Percentiles rank a stretch among this genome's conserved stretches.
These are phyloP conservation scores for Platycercus adscitus DNA, from an alignment of 2,113 vertebrate genomes.

Conservation along the genomic window DNA sequence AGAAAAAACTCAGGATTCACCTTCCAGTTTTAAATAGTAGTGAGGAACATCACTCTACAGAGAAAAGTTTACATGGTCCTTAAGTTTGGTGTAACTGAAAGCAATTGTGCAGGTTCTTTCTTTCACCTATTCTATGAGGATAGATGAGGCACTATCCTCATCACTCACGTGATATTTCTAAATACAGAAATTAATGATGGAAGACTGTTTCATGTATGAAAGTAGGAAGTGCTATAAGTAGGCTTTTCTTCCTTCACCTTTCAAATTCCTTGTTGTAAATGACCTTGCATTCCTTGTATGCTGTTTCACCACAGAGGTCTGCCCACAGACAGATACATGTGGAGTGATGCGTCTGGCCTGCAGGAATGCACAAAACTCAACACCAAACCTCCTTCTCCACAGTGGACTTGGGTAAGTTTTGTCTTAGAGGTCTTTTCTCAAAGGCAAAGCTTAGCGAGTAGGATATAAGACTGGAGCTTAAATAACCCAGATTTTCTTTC, in stretches of 20 bases:
- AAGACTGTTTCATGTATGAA: not conserved
- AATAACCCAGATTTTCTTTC: not conserved
- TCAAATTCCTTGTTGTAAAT: not conserved
- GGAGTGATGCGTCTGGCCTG: constrained; percentile 92
- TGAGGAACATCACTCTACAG: not conserved
- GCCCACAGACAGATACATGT: constrained; percentile 96
- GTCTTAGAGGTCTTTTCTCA: not conserved
- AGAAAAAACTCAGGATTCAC: not conserved
- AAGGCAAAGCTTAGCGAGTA: not conserved
- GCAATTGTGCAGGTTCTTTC: not conserved
- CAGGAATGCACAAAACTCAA: constrained; percentile 91
- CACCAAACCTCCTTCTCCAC: constrained; percentile 90
- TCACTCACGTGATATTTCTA: not conserved
- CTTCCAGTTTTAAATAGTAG: not conserved
- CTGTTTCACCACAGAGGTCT: constrained; percentile 82
- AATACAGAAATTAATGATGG: not conserved
- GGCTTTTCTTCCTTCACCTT: not conserved
- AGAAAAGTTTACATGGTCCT: not conserved
- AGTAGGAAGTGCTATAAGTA: not conserved
- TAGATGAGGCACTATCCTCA: not conserved
- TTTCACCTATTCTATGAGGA: too few relatives aligned
- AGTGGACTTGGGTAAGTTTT: constrained; percentile 92
- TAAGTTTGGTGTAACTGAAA: not conserved
- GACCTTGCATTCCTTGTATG: not conserved
- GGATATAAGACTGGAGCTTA: not conserved